Conservation (phyloP, 2,113 vertebrate genomes). For the Tupaia tana region DNA sequence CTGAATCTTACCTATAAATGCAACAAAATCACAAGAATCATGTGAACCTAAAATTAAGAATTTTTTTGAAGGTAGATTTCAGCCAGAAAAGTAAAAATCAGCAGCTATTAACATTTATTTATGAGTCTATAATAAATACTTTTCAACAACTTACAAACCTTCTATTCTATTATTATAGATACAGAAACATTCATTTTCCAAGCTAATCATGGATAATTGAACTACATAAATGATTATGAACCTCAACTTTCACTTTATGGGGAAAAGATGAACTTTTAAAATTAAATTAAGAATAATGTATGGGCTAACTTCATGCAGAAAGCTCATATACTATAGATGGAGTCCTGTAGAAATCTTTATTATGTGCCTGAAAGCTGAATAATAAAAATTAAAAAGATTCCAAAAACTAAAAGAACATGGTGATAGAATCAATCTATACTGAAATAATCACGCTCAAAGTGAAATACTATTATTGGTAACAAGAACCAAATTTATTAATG, state of each 20-base stretch:
- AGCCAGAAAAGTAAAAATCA: not conserved
- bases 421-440: not conserved
- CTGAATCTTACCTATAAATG: not conserved
- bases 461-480: not conserved
- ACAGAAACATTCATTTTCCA: constrained; percentile 11
- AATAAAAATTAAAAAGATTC: constrained; percentile 12
- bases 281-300: not conserved
- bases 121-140: not conserved
- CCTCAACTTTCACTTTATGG: not conserved
- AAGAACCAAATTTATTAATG: constrained; percentile 12
- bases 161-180: not conserved
- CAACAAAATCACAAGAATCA: not conserved
- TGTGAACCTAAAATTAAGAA: not conserved
- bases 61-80: not conserved
- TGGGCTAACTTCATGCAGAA: not conserved
- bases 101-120: not conserved
- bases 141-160: constrained; percentile 4
- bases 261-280: constrained; percentile 31
- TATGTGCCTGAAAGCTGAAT: not conserved
- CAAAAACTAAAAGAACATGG: constrained; percentile 13
- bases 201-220: not conserved
- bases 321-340: not conserved
- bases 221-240: not conserved
- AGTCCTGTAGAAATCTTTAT: constrained; percentile 6
- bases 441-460: not conserved